Evolutionary conservation across 2,113 vertebrate genomes (phyloP).

Genomic region (Gadus chalcogrammus): DNA sequence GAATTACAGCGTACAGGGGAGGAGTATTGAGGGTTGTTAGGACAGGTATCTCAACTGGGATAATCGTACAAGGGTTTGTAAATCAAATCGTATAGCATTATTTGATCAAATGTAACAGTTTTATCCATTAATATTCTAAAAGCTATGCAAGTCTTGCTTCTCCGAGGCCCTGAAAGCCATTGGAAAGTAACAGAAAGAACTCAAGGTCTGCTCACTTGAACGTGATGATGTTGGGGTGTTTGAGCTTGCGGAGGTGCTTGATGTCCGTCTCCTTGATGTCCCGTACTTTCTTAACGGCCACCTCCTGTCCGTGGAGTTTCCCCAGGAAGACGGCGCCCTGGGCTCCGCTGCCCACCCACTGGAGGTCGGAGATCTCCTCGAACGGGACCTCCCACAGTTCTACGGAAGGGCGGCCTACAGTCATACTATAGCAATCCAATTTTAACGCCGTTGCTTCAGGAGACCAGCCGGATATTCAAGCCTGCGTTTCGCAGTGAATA

Average conservation of each 20-base stretch:
- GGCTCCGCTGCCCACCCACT: conserved; percentile 97
- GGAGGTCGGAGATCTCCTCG: conserved; percentile 97
- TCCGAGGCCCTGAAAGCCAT: background rate
- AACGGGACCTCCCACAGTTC: conserved; percentile 93
- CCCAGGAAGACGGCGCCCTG: conserved; percentile 97
- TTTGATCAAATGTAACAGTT: no score
- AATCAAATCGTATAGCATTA: no score
- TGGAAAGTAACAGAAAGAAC: background rate
- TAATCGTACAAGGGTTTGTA: no score
- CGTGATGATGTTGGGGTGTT: conserved; percentile 98
- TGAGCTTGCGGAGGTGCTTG: conserved; percentile 94
- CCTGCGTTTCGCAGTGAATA: no score
- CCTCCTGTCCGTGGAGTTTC: conserved; percentile 91
- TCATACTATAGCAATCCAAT: no score
- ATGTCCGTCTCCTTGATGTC: conserved; percentile 98
- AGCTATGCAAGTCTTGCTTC: no score
- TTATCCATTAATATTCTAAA: no score
- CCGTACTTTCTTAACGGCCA: conserved; percentile 95
- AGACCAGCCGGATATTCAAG: no score
- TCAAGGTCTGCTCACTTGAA: conserved; percentile 83
- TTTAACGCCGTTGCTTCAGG: background rate
- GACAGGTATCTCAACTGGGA: no score
- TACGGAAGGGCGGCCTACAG: conserved; percentile 22
- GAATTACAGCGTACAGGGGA: no score
- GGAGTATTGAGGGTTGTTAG: no score